A percentile compares a stretch with the other conserved stretches of the same genome.
Evolutionary conservation across 2,888 invertebrate genomes (phyloP).

Genomic region (Amiota minor): DNA sequence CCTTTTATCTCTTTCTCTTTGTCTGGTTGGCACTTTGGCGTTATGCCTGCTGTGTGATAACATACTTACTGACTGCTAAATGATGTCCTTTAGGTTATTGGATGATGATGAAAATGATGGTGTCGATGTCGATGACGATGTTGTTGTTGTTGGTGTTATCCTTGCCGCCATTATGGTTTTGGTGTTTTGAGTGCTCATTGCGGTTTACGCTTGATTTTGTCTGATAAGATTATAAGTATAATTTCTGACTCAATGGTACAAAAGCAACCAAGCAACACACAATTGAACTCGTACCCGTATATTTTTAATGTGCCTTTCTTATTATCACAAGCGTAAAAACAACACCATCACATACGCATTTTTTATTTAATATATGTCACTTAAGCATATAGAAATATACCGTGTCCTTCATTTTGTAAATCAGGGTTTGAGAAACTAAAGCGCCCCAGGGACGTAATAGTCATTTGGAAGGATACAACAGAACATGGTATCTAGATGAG

Average conservation of each 20-base stretch:
- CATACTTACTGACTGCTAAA: slow-evolving; percentile 17
- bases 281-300: neutral
- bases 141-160: slow-evolving; percentile 54
- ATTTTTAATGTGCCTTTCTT: neutral
- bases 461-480: too few species aligned
- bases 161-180: slow-evolving; percentile 22
- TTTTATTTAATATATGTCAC: slow-evolving; percentile 1
- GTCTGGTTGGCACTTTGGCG: slow-evolving; percentile 5
- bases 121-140: slow-evolving; percentile 47
- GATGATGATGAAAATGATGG: slow-evolving; percentile 60
- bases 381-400: neutral
- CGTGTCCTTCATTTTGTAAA: too few species aligned
- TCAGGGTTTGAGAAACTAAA: too few species aligned
- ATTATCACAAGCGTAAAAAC: neutral
- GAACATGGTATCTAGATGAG: too few species aligned
- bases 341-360: neutral
- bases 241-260: neutral
- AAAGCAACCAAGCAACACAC: slow-evolving; percentile 2
- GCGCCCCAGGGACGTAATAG: too few species aligned
- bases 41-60: slow-evolving; percentile 27
- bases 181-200: neutral
- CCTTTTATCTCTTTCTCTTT: slow-evolving; percentile 28
- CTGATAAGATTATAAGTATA: slow-evolving; percentile 24
- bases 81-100: slow-evolving; percentile 33
- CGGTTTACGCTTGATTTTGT: slow-evolving; percentile 17